Evolutionary conservation across 2,113 vertebrate genomes (phyloP), one percentile per base, ranked within the genome.

Genomic region (Menura novaehollandiae): DNA sequence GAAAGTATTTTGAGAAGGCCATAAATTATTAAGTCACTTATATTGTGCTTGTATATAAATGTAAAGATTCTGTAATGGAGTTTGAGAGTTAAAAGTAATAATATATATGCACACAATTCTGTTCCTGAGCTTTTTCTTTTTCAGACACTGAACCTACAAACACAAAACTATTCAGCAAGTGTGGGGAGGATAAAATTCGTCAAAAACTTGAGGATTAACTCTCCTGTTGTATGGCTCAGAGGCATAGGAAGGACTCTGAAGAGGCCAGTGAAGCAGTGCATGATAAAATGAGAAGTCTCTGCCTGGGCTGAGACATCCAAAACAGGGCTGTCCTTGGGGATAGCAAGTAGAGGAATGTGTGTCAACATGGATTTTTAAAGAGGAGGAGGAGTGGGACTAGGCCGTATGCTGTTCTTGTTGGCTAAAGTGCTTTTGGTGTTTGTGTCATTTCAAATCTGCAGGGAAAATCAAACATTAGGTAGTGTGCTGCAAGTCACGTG

Each of bases 351-450:
- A 79, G 46, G 67, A 86, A 43, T 3, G 10, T 1, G 1, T 51
- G 75, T 69, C 85, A 63, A 22, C 52, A 46, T 73, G 68, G 47
- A 39, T 58, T 30, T 14, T 52, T 24, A 44, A 62, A 74, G 19
- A 67, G 85, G 75, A 72, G 47, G 22, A 68, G 21, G 47, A 67
- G 39, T 21, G 24, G 51, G 44, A 23, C 43, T 41, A 44, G 43
- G n/a, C 24, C 2, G 0, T 33, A 18, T 1, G 3, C 13, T 1
- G 0, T 52, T 90, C 67, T 76, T 91, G 26, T 37, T 69, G 59
- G 55, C 24, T 78, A 18, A 74, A 84, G 20, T 17, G 15, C 11
- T 78, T 86, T 53, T 79, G 32, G 1, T 1, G 75, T 71, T 85
- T 62, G 6, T 59, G 19, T 51, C 10, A 19, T 47, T 86, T 80